Percentiles rank a stretch among this genome's conserved stretches.
Evolutionary conservation across 2,888 invertebrate species (phyloP).

Genomic region (Aphrophora alni): DNA sequence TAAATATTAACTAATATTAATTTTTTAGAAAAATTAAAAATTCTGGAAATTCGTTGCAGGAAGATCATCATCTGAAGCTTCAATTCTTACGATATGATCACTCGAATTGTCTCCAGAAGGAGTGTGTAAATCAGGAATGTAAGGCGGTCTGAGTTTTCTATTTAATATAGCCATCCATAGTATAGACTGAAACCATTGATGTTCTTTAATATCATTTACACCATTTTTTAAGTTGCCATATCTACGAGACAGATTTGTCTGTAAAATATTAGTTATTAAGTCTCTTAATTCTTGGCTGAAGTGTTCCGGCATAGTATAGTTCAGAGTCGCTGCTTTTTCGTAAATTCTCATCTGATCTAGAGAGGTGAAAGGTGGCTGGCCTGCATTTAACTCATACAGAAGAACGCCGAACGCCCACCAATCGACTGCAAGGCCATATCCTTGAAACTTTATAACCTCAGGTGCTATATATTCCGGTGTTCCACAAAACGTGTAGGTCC

Average conservation of each 20-base stretch:
- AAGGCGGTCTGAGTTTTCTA: slow-evolving; percentile 69
- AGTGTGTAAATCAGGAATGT: slow-evolving; percentile 59
- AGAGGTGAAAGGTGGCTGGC: slow-evolving; percentile 78
- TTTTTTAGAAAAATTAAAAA: too few species aligned
- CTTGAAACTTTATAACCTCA: slow-evolving; percentile 81
- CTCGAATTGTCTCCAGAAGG: too few species aligned
- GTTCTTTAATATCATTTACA: slow-evolving; percentile 83
- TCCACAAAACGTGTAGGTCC: slow-evolving; percentile 56
- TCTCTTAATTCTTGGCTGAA: slow-evolving; percentile 85
- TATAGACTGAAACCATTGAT: slow-evolving; percentile 83
- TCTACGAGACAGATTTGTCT: slow-evolving; percentile 79
- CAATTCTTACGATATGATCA: too few species aligned
- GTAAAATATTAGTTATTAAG: slow-evolving; percentile 79
- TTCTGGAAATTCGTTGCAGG: too few species aligned
- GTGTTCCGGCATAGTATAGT: slow-evolving; percentile 82
- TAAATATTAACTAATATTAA: too few species aligned
- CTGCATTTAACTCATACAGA: slow-evolving; percentile 88
- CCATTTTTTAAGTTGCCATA: slow-evolving; percentile 87
- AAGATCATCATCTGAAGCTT: too few species aligned
- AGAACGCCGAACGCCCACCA: slow-evolving; percentile 96
- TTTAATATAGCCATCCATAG: slow-evolving; percentile 84
- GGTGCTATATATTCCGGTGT: too few species aligned
- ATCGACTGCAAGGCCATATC: slow-evolving; percentile 91
- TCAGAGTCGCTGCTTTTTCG: slow-evolving; percentile 90
- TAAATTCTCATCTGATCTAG: slow-evolving; percentile 77